A percentile compares a stretch with the other conserved stretches of the same genome.
Conservation (phyloP, 1,140 invertebrate genomes). For the Hydropsyche tenuis region DNA sequence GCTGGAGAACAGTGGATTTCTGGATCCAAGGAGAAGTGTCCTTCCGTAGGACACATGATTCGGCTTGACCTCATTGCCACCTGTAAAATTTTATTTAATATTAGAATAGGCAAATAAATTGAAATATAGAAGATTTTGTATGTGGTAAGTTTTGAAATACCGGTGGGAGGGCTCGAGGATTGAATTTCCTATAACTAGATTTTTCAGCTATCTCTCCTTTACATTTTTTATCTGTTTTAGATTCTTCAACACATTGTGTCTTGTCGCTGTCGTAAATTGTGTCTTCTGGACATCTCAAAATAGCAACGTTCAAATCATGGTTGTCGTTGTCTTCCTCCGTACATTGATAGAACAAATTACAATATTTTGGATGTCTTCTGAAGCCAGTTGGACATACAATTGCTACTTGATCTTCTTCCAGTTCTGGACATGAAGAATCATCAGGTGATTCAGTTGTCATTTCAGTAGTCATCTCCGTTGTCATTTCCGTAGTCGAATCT, state of each 20-base stretch:
- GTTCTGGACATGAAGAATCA: slow-evolving; percentile 59
- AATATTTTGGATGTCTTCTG: slow-evolving; percentile 81
- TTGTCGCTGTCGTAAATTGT: slow-evolving; percentile 77
- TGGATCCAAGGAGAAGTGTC: slow-evolving; percentile 71
- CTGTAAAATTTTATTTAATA: no score
- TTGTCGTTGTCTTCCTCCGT: slow-evolving; percentile 65
- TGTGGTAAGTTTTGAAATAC: slow-evolving; percentile 68
- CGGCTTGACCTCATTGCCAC: slow-evolving; percentile 63
- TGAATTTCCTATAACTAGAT: slow-evolving; percentile 64
- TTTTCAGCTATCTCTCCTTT: slow-evolving; percentile 62
- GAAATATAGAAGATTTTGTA: no score
- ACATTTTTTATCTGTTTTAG: slow-evolving; percentile 65
- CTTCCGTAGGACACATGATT: slow-evolving; percentile 70
- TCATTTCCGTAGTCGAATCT: slow-evolving; percentile 49
- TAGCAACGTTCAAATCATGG: slow-evolving; percentile 74
- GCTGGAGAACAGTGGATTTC: slow-evolving; percentile 70
- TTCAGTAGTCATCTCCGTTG: slow-evolving; percentile 48
- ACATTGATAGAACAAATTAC: slow-evolving; percentile 85
- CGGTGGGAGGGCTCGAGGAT: slow-evolving; percentile 61
- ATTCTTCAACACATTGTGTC: slow-evolving; percentile 72
- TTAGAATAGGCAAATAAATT: no score
- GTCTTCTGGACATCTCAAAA: slow-evolving; percentile 76
- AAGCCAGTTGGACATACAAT: slow-evolving; percentile 83
- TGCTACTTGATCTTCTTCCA: slow-evolving; percentile 70
- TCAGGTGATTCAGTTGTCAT: slow-evolving; percentile 52